Conservation (phyloP, 1,140 invertebrate species). For the Anoplophora glabripennis region DNA sequence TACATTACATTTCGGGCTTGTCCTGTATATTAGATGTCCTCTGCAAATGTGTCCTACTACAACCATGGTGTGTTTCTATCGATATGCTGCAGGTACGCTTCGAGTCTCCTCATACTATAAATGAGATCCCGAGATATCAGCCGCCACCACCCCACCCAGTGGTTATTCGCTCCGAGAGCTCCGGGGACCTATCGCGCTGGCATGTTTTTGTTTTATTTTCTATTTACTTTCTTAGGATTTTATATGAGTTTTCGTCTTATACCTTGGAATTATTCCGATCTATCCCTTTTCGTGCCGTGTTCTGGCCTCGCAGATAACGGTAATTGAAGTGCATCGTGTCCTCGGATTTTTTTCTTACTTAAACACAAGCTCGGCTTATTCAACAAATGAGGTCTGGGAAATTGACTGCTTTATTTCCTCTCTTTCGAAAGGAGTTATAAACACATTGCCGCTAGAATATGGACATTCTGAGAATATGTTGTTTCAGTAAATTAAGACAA, state of each 20-base stretch:
- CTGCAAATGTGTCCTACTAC: slow-evolving; percentile 15
- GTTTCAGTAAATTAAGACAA: no score
- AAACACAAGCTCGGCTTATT: no score
- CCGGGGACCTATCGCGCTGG: slow-evolving; percentile 18
- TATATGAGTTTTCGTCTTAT: slow-evolving; percentile 22
- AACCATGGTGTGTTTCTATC: slow-evolving; percentile 16
- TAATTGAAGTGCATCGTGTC: slow-evolving; percentile 7
- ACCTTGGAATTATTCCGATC: slow-evolving; percentile 14
- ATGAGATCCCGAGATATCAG: slow-evolving; percentile 2
- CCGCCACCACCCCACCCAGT: neutral
- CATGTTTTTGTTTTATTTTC: slow-evolving; percentile 30
- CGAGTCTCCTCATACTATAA: slow-evolving; percentile 22
- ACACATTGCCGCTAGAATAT: no score
- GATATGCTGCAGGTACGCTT: slow-evolving; percentile 22
- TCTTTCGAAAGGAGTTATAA: no score
- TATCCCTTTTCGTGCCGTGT: neutral
- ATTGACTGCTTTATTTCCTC: no score
- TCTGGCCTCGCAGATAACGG: neutral
- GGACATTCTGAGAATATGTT: no score
- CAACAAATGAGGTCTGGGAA: no score
- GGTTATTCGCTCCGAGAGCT: slow-evolving; percentile 9
- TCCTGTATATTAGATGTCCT: slow-evolving; percentile 29
- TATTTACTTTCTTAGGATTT: slow-evolving; percentile 25
- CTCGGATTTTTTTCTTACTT: neutral
- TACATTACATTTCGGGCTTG: slow-evolving; percentile 27